A percentile compares a stretch with the other conserved stretches of the same genome.
Evolutionary conservation across 2,113 vertebrate genomes (phyloP).

Genomic region (Proterorhinus semilunaris): DNA sequence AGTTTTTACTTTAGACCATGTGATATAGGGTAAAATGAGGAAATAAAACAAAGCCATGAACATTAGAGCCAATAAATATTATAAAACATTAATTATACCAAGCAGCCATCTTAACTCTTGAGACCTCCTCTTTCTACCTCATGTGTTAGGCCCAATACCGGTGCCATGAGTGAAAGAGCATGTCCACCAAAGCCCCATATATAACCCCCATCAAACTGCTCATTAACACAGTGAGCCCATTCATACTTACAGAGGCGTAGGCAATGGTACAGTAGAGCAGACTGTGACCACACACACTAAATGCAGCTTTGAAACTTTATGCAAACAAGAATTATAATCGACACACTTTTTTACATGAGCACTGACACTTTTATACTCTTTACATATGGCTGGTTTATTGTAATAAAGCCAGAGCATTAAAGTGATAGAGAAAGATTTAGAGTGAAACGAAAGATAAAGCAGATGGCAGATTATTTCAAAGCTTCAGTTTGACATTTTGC

Average conservation of each 20-base stretch:
- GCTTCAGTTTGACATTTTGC: conserved; percentile 23
- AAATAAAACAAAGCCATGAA: too few species aligned
- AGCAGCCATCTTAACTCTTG: conserved; percentile 40
- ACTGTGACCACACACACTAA: conserved; percentile 13
- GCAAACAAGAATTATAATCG: background rate
- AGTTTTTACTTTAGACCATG: too few species aligned
- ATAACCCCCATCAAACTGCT: conserved; percentile 57
- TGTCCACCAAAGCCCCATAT: conserved; percentile 38
- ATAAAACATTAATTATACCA: conserved; percentile 8
- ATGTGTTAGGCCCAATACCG: conserved; percentile 47
- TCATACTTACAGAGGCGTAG: conserved; percentile 19
- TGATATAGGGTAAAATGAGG: too few species aligned
- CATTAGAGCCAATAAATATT: too few species aligned
- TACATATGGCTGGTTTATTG: background rate
- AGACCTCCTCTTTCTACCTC: conserved; percentile 38
- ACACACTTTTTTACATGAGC: background rate
- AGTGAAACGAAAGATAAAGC: conserved; percentile 15
- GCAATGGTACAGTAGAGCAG: conserved; percentile 6
- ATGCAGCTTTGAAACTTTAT: background rate
- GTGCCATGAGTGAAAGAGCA: conserved; percentile 40
- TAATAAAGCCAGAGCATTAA: conserved; percentile 5
- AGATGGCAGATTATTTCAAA: conserved; percentile 32
- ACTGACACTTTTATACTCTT: background rate
- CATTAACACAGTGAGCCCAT: conserved; percentile 54
- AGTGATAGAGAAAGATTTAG: background rate